Base-by-base conservation (phyloP, 92 coral and sea anemone genomes). In the Anthopleura xanthogrammica region DNA sequence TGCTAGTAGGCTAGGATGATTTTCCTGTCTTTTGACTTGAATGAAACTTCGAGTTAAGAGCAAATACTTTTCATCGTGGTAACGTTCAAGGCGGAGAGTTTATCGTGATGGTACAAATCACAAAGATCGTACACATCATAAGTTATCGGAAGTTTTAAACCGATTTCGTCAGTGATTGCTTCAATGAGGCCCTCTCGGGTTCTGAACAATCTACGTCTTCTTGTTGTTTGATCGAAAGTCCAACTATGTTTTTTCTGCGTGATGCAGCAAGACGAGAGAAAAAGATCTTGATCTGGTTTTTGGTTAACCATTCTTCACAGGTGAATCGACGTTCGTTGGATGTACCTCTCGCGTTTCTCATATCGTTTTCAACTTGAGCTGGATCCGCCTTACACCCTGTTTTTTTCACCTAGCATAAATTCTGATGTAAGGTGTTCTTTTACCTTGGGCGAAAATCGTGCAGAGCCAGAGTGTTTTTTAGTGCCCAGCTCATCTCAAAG, bases 201-300 rank as follows among this genome's bases (percentile, higher is more conserved):
- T 29, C 36, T 29, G 36, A 29, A 29, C 36, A 29, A 29, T 29
- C 36, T 50, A 88, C 72, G 70, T 91, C 91, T 74, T 91, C 94
- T 82, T 88, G 79, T 58, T 48, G 75, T 80, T 91, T 91, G 78
- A 91, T 12, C 57, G 94, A 91, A 16, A 88, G 29, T 68, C 94
- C 91, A 24, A 83, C 88, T 23, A 81, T 78, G 56, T 52, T 74
- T 76, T 83, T 90, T 81, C 88, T 58, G 75, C 88, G 84, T 52
- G 90, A 43, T 54, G 88, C 76, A 41, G 93, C 86, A 20, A 90
- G 41, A 66, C 81, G 85, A 41, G 93, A 89, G 50, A 86, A 79
- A 76, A 86, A 86, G 62, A 80, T 68, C 75, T 79, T 78, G 65
- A 86, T 86, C 80, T 86, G 89, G 24, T n/a, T 72, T 64, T 79